These are phyloP conservation scores for Polyodon spathula DNA, from an alignment of 2,113 vertebrate species.

Conservation along the genomic window DNA sequence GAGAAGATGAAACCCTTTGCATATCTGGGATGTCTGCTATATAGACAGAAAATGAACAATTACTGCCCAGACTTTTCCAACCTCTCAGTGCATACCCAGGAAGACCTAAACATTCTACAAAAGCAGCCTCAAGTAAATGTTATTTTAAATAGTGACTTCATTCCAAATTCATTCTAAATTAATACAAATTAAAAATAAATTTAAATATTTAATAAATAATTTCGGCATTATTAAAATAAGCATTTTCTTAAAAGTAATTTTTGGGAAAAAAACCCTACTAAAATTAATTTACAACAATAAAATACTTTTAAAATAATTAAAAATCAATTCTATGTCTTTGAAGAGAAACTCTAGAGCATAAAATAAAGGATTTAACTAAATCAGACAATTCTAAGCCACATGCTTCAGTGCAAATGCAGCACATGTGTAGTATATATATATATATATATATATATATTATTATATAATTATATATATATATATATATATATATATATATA, in stretches of 20 bases:
- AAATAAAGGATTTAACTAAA: too few relatives aligned
- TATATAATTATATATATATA: too few relatives aligned
- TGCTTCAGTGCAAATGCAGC: too few relatives aligned
- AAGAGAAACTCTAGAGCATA: neutral
- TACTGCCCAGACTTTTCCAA: conserved; percentile 2
- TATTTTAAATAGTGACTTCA: neutral
- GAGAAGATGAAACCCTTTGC: conserved; percentile 17
- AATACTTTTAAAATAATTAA: conserved; percentile 2
- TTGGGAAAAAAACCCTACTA: neutral
- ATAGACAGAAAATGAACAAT: conserved; percentile 2
- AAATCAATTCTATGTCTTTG: neutral
- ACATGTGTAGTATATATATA: neutral
- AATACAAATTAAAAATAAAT: conserved; percentile 7
- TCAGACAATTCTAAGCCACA: too few relatives aligned
- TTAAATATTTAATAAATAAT: conserved; percentile 22
- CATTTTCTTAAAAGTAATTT: conserved; percentile 24
- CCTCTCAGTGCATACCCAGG: neutral
- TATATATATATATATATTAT: too few relatives aligned
- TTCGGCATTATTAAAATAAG: conserved; percentile 33
- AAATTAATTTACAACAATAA: conserved; percentile 2
- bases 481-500: too few relatives aligned
- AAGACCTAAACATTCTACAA: neutral
- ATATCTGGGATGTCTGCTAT: too few relatives aligned
- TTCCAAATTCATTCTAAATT: neutral
- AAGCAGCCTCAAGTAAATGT: neutral